Conservation (phyloP, 2,888 invertebrate species). For the Petrolisthes cinctipes region DNA sequence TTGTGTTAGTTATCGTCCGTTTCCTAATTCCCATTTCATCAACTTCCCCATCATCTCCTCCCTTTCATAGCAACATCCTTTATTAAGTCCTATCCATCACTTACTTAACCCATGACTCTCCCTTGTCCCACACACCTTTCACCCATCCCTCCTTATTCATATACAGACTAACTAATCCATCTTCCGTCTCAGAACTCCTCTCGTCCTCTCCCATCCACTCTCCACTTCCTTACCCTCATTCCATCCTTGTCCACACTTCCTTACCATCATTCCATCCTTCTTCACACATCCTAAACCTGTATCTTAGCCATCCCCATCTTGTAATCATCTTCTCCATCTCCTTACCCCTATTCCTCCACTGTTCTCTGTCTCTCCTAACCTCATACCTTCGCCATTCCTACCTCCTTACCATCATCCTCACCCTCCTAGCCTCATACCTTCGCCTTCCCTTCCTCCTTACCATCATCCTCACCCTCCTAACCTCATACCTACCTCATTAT, state of each 20-base stretch:
- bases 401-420: neutral
- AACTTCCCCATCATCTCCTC: too few relatives aligned
- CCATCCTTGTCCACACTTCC: neutral
- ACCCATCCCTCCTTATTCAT: neutral
- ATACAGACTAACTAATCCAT: neutral
- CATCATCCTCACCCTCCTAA: neutral
- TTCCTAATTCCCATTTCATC: too few relatives aligned
- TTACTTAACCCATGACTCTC: too few relatives aligned
- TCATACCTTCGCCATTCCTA: neutral
- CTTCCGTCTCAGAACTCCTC: neutral
- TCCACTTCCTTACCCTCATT: neutral
- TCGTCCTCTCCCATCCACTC: neutral
- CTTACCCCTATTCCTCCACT: neutral
- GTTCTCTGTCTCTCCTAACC: neutral
- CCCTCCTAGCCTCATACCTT: neutral
- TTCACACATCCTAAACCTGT: neutral
- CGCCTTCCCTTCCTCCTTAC: neutral
- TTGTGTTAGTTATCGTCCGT: too few relatives aligned
- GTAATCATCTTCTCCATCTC: neutral
- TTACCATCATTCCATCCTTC: neutral
- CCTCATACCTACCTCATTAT: too few relatives aligned
- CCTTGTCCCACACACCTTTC: too few relatives aligned
- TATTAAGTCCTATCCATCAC: too few relatives aligned
- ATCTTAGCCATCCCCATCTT: too few relatives aligned
- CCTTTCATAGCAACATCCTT: too few relatives aligned